A percentile compares a stretch with the other conserved stretches of the same genome.
phyloP scores from a whole-genome alignment of 2,888 invertebrate genomes.

The Perithous albicinctus region DNA sequence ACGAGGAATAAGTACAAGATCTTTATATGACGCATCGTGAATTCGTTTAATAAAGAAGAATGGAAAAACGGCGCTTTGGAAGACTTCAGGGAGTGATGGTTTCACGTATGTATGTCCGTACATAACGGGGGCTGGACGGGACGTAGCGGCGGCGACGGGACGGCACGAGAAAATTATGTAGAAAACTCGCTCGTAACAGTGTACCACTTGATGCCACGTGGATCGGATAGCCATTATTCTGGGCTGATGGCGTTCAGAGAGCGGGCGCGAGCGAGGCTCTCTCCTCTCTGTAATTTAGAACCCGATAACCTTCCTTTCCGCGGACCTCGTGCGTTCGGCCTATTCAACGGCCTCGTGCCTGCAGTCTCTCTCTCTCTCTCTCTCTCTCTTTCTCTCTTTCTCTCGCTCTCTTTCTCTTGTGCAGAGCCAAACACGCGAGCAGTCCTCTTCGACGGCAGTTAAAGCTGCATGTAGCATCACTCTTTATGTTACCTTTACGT shows the following conservation, averaged over 20 bases:
- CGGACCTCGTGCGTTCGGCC: constrained; percentile 64
- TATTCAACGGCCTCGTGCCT: constrained; percentile 65
- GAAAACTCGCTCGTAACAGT: constrained; percentile 68
- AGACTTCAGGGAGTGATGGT: not conserved
- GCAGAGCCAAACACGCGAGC: constrained; percentile 58
- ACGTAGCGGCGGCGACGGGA: constrained; percentile 55
- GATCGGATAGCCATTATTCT: constrained; percentile 65
- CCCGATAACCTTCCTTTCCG: constrained; percentile 72
- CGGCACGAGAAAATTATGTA: constrained; percentile 69
- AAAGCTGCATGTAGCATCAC: constrained; percentile 62
- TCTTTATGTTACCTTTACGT: constrained; percentile 15
- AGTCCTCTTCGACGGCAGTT: constrained; percentile 57
- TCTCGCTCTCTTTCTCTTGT: constrained; percentile 30
- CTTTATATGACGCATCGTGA: not conserved
- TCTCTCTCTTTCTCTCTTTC: constrained; percentile 47
- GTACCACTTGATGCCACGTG: constrained; percentile 63
- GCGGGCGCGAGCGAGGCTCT: constrained; percentile 53
- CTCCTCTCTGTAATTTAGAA: constrained; percentile 71
- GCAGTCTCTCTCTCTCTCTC: constrained; percentile 21
- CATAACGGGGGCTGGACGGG: constrained; percentile 49
- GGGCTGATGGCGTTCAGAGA: constrained; percentile 60
- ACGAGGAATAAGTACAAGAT: not conserved
- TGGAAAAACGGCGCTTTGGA: not conserved
- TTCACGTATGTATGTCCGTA: constrained; percentile 11
- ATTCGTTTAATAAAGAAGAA: not conserved